phyloP scores from a whole-genome alignment of 2,113 vertebrate species.

The Lasiurus borealis region DNA sequence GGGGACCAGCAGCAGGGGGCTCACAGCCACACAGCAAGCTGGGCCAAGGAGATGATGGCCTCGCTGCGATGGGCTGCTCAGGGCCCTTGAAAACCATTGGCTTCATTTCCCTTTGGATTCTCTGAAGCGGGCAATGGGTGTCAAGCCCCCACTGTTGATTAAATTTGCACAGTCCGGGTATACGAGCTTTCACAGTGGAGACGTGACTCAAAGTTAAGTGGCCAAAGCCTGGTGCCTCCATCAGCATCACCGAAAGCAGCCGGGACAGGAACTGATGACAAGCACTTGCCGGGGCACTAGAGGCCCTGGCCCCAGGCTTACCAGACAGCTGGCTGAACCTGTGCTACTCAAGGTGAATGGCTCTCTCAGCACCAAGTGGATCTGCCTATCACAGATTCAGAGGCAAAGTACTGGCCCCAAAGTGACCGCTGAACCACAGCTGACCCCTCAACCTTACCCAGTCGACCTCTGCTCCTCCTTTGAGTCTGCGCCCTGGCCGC shows the following conservation, averaged over 20 bases:
- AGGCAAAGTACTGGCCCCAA: background rate
- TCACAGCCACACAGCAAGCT: background rate
- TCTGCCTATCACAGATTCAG: background rate
- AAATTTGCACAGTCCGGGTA: background rate
- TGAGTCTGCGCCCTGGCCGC: background rate
- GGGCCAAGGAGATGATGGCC: background rate
- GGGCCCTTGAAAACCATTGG: background rate
- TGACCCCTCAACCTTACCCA: background rate
- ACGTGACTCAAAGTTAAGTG: constrained; percentile 53
- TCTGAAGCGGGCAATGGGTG: background rate
- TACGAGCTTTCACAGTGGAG: background rate
- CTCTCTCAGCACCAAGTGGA: background rate
- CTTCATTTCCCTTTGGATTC: background rate
- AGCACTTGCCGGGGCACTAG: background rate
- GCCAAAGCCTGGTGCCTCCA: constrained; percentile 1
- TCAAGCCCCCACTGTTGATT: constrained; percentile 43
- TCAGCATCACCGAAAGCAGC: background rate
- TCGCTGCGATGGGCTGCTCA: background rate
- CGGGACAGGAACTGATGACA: background rate
- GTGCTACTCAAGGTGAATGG: fast-evolving
- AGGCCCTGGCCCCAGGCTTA: background rate
- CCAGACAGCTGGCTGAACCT: background rate
- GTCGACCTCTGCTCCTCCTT: background rate
- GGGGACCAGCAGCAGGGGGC: background rate
- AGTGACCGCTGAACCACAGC: background rate